These are phyloP conservation scores for Tapera naevia DNA, from an alignment of 2,797 vertebrate species.

Conservation along the genomic window DNA sequence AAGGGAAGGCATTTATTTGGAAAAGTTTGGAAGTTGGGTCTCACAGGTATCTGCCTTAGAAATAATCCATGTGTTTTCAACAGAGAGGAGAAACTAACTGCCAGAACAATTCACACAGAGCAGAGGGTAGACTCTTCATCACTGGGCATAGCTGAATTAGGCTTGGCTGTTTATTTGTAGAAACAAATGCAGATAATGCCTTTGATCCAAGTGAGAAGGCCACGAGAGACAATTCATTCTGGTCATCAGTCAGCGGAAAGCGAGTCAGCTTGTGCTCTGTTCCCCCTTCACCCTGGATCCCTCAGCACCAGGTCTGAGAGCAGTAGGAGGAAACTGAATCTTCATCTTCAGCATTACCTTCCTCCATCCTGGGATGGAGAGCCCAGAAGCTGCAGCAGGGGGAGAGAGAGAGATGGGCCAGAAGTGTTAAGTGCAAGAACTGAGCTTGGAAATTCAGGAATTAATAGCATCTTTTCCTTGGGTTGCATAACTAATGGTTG, in stretches of 20 bases:
- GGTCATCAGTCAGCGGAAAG: neutral
- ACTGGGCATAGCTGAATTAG: neutral
- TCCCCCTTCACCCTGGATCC: neutral
- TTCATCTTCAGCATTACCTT: neutral
- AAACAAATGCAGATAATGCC: neutral
- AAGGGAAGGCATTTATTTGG: neutral
- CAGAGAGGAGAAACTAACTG: neutral
- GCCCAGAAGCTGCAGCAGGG: neutral
- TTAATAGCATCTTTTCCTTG: constrained; percentile 3
- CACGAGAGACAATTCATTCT: neutral
- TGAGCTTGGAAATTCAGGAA: constrained; percentile 19
- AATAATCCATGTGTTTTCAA: constrained; percentile 1
- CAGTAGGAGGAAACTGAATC: neutral
- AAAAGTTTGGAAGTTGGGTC: neutral
- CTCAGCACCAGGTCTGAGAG: neutral
- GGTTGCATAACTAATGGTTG: constrained; percentile 2
- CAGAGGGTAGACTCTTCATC: neutral
- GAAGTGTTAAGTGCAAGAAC: neutral
- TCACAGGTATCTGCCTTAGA: neutral
- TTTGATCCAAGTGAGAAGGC: neutral
- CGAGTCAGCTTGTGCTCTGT: neutral
- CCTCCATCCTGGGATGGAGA: neutral
- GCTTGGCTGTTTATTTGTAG: neutral
- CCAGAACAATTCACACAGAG: neutral
- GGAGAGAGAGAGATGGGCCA: neutral